Base-by-base conservation (phyloP, 2,888 invertebrate genomes). In the Campoplex nolae region DNA sequence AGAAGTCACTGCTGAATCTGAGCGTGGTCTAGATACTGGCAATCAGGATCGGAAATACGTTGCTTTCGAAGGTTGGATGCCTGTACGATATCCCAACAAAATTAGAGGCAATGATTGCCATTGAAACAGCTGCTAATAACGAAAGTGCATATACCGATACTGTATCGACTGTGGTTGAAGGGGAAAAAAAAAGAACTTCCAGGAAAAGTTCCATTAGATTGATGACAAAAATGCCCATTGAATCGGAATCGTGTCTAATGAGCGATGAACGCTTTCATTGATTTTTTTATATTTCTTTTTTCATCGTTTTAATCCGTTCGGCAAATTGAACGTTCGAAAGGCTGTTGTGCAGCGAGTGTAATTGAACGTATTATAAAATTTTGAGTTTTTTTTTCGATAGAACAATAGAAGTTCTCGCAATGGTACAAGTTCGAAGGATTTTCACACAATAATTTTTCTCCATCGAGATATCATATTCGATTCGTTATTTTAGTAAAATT, bases 401-500 rank as follows among this genome's bases (percentile, higher is more conserved):
- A 32, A 62, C 32, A 32, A 62, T 62, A 62, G 32, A 4, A 32
- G 32, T 62, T 62, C 32, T 32, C 4, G 13, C 16, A 62, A 32
- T 62, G 13, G 28, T 62, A 16, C 32, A 28, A 62, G 13, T 16
- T 62, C 62, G 16, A 3, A 3, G 32, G 62, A 32, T 62, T 51
- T 32, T 6, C 62, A 7, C 16, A 32, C 32, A 62, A 62, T 16
- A 28, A 32, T 62, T 32, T 16, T 32, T 16, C 4, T 62, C 16
- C 16, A 32, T 16, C 3, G 9, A 62, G 32, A 16, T 11, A 62
- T 62, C 32, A 62, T 23, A 23, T 54, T 76, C 75, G 58, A 70
- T 23, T 16, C 54, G 68, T 68, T 58, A 70, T 51, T 83, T 28
- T 35, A 48, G 54, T n/a, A 42, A 76, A 67, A 85, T 77, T 76